Conservation (phyloP, 1,140 invertebrate species). For the Ostrea denselamellosa region DNA sequence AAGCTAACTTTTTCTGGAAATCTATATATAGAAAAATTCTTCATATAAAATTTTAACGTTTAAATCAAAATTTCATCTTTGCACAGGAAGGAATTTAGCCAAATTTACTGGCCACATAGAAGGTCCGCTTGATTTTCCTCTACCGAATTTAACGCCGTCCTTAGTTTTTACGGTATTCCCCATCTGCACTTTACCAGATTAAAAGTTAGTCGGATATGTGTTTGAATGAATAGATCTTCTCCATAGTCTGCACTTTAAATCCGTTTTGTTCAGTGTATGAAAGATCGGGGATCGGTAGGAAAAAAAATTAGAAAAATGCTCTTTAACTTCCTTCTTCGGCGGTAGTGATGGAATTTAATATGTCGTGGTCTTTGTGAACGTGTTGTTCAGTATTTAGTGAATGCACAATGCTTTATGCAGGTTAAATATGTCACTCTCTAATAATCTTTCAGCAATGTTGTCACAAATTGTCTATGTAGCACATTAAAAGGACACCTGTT, state of each 20-base stretch:
- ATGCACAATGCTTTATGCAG: too few relatives aligned
- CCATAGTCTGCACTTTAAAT: not conserved
- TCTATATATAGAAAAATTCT: not conserved
- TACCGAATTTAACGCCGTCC: not conserved
- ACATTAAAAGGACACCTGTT: too few relatives aligned
- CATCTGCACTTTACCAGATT: not conserved
- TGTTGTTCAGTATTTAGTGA: too few relatives aligned
- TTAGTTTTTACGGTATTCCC: slow-evolving; percentile 13
- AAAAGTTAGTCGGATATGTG: not conserved
- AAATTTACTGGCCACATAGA: not conserved
- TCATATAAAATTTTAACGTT: not conserved
- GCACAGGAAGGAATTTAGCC: not conserved
- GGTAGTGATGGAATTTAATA: slow-evolving; percentile 18
- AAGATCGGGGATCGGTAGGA: not conserved
- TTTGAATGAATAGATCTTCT: not conserved
- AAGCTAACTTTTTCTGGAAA: not conserved
- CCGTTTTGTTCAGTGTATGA: not conserved
- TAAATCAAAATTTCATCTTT: not conserved
- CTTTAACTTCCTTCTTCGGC: slow-evolving; percentile 9
- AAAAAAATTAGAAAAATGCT: not conserved
- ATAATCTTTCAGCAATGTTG: too few relatives aligned
- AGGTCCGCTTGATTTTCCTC: not conserved
- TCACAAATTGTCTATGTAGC: too few relatives aligned
- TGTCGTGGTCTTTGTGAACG: too few relatives aligned
- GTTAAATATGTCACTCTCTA: too few relatives aligned